These are phyloP conservation scores for Pocota personata DNA, from an alignment of 2,888 invertebrate genomes.

Conservation along the genomic window DNA sequence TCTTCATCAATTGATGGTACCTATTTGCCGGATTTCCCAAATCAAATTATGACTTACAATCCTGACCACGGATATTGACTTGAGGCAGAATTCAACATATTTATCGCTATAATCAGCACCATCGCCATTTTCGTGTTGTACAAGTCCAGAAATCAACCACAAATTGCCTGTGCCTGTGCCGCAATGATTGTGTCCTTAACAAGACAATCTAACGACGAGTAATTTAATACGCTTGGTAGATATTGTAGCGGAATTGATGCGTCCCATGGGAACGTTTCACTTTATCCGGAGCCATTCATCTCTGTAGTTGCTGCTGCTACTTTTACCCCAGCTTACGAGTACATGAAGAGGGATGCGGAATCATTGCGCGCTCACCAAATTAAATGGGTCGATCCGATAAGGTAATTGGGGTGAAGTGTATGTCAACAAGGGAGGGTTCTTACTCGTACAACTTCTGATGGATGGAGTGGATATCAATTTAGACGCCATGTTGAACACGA, in stretches of 20 bases:
- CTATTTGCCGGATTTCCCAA: conserved; percentile 35
- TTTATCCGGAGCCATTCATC: conserved; percentile 46
- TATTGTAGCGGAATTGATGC: conserved; percentile 70
- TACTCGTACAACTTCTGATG: conserved; percentile 62
- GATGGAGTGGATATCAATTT: conserved; percentile 68
- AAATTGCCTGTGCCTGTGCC: conserved; percentile 51
- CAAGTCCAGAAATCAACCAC: conserved; percentile 56
- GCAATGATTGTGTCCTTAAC: conserved; percentile 76
- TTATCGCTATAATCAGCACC: conserved; percentile 58
- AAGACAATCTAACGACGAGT: conserved; percentile 82
- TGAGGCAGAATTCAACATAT: conserved; percentile 45
- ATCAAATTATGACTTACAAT: conserved; percentile 61
- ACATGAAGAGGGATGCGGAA: conserved; percentile 31
- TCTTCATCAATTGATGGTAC: conserved; percentile 15
- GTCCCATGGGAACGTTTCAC: conserved; percentile 66
- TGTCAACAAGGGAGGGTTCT: conserved; percentile 71
- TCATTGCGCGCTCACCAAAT: conserved; percentile 75
- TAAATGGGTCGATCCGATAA: conserved; percentile 81
- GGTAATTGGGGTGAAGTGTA: conserved; percentile 82
- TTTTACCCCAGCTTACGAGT: conserved; percentile 1
- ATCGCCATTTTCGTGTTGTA: conserved; percentile 24
- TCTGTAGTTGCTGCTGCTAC: conserved; percentile 28
- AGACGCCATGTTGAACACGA: conserved; percentile 64
- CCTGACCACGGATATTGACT: conserved; percentile 59
- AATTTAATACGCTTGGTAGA: conserved; percentile 79